Evolutionary conservation across 2,888 invertebrate genomes (phyloP), one percentile per base, ranked within the genome.

Genomic region (Macaria liturata): DNA sequence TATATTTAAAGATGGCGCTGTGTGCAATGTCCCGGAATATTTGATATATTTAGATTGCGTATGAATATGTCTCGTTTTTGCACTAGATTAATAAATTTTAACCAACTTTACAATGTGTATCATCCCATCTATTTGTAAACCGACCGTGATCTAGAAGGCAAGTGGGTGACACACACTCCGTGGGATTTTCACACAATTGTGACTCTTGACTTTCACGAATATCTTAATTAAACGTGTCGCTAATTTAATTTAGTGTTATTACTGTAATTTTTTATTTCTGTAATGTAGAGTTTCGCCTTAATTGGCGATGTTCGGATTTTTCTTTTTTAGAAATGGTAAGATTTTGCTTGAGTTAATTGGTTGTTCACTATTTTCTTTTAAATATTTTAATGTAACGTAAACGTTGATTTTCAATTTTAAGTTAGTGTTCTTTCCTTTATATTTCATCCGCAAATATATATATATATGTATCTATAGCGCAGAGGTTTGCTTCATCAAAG

Each of bases 231-330:
- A 81, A 72, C 79, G 70, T 85, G 87, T 84, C 85, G 83, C 82
- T 80, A 88, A 87, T 87, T 86, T 86, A 83, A 86, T 82, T 83
- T 83, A 77, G 78, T 75, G 82, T 86, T 83, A 83, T 81, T 84
- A 80, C 80, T 81, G 80, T 81, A 82, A 72, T 67, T 69, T 71
- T 20, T 20, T 20, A 20, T 20, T 20, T 20, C 69, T 50, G 45
- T 44, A 39, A 62, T 66, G 63, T 65, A 57, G 44, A 45, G 56
- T 56, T 60, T 60, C 39, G 9, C 44, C 8, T 59, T 59, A 59
- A 54, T 59, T 59, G 44, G 40, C 9, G 43, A 44, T 46, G 9
- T 49, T 9, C 43, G 42, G 42, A 49, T 51, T 49, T 54, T 58
- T 47, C 6, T 5, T 4, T 8, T 4, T 42, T 42, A 5, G 42